Base-by-base conservation (phyloP, 2,888 invertebrate species). In the Antheraea assamensis region DNA sequence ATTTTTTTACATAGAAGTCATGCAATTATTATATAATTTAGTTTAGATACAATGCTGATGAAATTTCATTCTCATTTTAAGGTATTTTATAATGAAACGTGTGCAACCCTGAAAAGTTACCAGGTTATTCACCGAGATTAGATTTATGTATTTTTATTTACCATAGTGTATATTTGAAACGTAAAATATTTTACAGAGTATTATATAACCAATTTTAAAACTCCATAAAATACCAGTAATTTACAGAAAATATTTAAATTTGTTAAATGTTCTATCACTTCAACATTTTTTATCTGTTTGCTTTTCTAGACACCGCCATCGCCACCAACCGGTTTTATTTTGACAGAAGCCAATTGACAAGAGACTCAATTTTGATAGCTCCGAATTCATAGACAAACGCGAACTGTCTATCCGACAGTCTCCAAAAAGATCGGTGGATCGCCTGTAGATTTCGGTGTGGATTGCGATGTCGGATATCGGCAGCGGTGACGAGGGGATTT, bases 401-500 rank as follows among this genome's bases (percentile, higher is more conserved):
- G 71, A 73, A 84, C 82, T 85, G 90, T 83, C 88, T 90, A 90
- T 90, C 90, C 77, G 81, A 82, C 81, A 78, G 78, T 77, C 42
- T 68, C 73, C 80, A 88, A 92, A 90, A 92, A 91, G 91, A 92
- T 92, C 90, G 92, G 92, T 88, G 93, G 89, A 89, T 92, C 88
- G 93, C 92, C 87, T 88, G 93, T 93, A 92, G 90, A 92, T 88
- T 90, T 93, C 91, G 93, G 93, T 92, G 93, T 91, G 93, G 92
- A 92, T 95, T 95, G 94, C 92, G 90, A 97, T 97, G 97, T 97
- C 97, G 95, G 97, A 97, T 96, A 96, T 96, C 95, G 97, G 96
- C 95, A 97, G 96, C 95, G 96, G 96, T 92, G 96, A 97, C 96
- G 97, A 97, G 94, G 96, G 96, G 92, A 96, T 96, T 95, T 96